Conservation (phyloP, 2,888 invertebrate genomes). For the Timandra comae region DNA sequence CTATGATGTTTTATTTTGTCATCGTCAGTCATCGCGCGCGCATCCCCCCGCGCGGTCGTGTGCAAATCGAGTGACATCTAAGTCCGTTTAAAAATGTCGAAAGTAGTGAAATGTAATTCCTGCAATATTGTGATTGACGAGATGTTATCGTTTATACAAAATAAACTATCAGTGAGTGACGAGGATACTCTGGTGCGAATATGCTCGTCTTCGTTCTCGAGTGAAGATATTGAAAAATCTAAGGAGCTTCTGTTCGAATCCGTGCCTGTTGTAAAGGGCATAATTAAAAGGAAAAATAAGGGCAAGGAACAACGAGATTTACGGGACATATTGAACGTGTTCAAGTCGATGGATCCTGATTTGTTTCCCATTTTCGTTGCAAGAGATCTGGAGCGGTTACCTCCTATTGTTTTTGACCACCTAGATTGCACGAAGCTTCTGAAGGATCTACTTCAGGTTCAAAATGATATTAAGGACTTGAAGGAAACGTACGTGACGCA, state of each 20-base stretch:
- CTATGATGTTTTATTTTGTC: no score
- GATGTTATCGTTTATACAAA: slow-evolving; percentile 2
- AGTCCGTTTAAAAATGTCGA: no score
- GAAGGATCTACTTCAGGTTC: slow-evolving; percentile 4
- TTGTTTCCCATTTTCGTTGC: slow-evolving; percentile 10
- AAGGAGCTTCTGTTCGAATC: slow-evolving; percentile 9
- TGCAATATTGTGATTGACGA: no score
- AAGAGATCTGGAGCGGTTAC: slow-evolving; percentile 5
- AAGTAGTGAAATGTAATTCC: neutral
- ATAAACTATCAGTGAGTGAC: slow-evolving; percentile 1
- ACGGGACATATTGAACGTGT: slow-evolving; percentile 5
- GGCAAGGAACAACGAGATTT: slow-evolving; percentile 8
- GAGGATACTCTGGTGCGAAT: slow-evolving; percentile 6
- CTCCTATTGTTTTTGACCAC: slow-evolving; percentile 4
- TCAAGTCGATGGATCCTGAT: slow-evolving; percentile 5
- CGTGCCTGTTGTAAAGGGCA: slow-evolving; percentile 5
- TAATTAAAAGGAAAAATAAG: slow-evolving; percentile 4
- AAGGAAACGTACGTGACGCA: slow-evolving; percentile 6
- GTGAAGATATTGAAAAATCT: slow-evolving; percentile 7
- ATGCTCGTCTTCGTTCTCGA: slow-evolving; percentile 2
- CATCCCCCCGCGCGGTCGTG: no score
- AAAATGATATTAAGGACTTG: slow-evolving; percentile 5
- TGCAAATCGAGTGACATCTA: no score
- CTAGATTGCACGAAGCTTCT: slow-evolving; percentile 3
- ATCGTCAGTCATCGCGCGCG: no score